Percentiles rank a stretch among this genome's conserved stretches.
phyloP scores from a whole-genome alignment of 2,113 vertebrate species.

The Mesembrinibis cayennensis region DNA sequence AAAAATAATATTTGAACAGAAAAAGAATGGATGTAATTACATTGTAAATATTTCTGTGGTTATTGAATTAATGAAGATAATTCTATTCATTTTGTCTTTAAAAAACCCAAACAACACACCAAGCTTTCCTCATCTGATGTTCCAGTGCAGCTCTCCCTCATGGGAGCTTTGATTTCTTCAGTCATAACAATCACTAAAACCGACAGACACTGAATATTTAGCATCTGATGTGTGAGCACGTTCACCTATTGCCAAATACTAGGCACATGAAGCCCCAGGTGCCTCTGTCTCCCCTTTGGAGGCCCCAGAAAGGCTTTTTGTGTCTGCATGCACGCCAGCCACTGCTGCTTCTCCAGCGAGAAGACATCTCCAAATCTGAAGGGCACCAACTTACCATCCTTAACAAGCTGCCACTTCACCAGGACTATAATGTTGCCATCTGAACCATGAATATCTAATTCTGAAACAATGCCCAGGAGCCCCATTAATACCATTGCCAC shows the following conservation, averaged over 20 bases:
- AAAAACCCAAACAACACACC: not conserved
- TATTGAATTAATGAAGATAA: conserved; percentile 63
- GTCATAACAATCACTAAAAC: conserved; percentile 21
- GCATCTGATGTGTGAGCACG: not conserved
- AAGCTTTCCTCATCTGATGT: conserved; percentile 22
- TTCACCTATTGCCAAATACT: not conserved
- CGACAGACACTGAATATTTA: not conserved
- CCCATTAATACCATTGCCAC: not conserved
- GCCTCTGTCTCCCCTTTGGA: not conserved
- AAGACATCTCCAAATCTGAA: not conserved
- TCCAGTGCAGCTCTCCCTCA: not conserved
- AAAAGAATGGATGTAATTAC: conserved; percentile 50
- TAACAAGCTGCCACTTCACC: not conserved
- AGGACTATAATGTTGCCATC: not conserved
- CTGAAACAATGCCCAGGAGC: not conserved
- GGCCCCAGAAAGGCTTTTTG: not conserved
- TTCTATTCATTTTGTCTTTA: conserved; percentile 34
- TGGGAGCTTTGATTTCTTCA: conserved; percentile 27
- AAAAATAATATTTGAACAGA: conserved; percentile 72
- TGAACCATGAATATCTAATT: not conserved
- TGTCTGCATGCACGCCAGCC: not conserved
- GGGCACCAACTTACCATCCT: not conserved
- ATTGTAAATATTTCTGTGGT: conserved; percentile 67
- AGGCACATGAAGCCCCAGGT: not conserved
- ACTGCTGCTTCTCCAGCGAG: not conserved